phyloP scores from a whole-genome alignment of 2,797 vertebrate species.

The Mus caroli region DNA sequence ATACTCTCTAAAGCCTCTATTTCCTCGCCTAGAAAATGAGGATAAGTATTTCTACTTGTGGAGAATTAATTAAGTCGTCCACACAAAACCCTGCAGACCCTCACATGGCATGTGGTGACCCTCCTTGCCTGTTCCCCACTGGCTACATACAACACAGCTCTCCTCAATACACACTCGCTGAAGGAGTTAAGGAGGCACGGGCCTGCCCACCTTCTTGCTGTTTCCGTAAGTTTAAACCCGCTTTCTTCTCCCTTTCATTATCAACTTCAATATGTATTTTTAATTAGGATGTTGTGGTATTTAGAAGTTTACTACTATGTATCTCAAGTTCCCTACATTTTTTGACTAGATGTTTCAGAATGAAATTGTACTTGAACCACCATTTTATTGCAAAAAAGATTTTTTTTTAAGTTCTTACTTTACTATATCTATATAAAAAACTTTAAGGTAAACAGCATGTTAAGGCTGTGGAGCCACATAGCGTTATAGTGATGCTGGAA shows the following conservation, averaged over 20 bases:
- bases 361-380: slow-evolving; percentile 40
- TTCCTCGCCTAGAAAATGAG: slow-evolving; percentile 56
- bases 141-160: not conserved
- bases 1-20: slow-evolving; percentile 54
- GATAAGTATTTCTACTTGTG: slow-evolving; percentile 1
- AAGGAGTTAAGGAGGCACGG: not conserved
- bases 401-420: not conserved
- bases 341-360: slow-evolving; percentile 38
- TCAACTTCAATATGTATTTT: not conserved
- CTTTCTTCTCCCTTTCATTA: not conserved
- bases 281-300: not conserved
- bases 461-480: slow-evolving; percentile 22
- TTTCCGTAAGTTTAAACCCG: slow-evolving; percentile 29
- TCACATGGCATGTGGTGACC: not conserved
- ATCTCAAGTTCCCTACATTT: not conserved
- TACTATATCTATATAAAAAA: slow-evolving; percentile 15
- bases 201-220: not conserved
- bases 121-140: not conserved
- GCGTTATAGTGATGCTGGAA: slow-evolving; percentile 8
- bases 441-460: slow-evolving; percentile 38
- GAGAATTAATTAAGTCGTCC: slow-evolving; percentile 54
- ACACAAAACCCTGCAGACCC: not conserved
- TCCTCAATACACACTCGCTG: slow-evolving; percentile 7
- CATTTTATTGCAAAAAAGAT: slow-evolving; percentile 59
- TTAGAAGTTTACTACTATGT: not conserved